These are phyloP conservation scores for Enteromius viviparus DNA, from an alignment of 2,797 vertebrate species.

Conservation along the genomic window DNA sequence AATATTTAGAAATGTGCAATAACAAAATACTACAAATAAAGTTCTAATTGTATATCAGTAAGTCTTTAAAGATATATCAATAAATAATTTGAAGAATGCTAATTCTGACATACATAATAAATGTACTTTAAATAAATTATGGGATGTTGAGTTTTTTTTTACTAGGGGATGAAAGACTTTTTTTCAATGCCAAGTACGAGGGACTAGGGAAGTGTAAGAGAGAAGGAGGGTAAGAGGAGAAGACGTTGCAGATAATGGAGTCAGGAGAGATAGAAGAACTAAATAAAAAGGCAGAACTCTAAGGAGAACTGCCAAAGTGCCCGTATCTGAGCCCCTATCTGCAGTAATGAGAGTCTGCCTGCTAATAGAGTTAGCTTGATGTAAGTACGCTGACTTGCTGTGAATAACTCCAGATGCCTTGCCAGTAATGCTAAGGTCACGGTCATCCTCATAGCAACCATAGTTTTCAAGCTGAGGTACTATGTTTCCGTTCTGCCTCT, in stretches of 20 bases:
- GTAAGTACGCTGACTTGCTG: conserved; percentile 17
- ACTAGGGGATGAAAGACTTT: background rate
- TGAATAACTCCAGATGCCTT: background rate
- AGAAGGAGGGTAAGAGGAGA: background rate
- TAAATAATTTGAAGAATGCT: too few relatives aligned
- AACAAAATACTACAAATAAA: too few relatives aligned
- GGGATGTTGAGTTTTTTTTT: background rate
- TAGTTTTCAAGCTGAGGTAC: conserved; percentile 20
- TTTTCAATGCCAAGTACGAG: background rate
- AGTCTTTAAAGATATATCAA: too few relatives aligned
- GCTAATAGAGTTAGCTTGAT: conserved; percentile 23
- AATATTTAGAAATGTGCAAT: too few relatives aligned
- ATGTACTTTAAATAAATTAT: background rate
- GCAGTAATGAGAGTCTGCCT: conserved; percentile 24
- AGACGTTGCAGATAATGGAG: conserved; percentile 16
- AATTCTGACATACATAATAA: background rate
- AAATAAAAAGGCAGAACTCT: conserved; percentile 17
- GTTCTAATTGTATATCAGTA: too few relatives aligned
- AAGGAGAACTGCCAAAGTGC: conserved; percentile 28
- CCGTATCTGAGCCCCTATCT: conserved; percentile 31
- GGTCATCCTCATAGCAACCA: conserved; percentile 50
- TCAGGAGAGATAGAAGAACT: conserved; percentile 14
- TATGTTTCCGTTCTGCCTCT: conserved; percentile 8
- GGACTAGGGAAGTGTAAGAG: background rate
- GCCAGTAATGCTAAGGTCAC: conserved; percentile 60